phyloP scores from a whole-genome alignment of 1,140 invertebrate genomes.

The Drosophila kohkoa region DNA sequence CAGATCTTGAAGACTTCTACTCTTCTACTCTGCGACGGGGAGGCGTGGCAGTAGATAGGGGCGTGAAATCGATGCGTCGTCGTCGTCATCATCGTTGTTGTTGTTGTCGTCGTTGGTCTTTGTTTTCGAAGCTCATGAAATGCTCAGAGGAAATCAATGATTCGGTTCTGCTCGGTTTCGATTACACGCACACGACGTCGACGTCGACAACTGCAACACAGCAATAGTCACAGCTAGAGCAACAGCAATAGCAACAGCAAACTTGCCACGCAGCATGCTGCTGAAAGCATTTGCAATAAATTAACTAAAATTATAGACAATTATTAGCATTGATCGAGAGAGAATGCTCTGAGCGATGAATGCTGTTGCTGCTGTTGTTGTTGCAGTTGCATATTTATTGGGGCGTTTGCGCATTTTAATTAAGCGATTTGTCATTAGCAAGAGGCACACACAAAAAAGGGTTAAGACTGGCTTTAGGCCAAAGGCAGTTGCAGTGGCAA shows the following conservation, averaged over 20 bases:
- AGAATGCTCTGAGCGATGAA: slow-evolving; percentile 37
- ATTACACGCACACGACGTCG: slow-evolving; percentile 68
- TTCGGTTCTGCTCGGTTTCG: slow-evolving; percentile 75
- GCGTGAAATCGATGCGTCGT: slow-evolving; percentile 80
- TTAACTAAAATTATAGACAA: slow-evolving; percentile 83
- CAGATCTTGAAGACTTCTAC: neutral
- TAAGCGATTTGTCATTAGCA: slow-evolving; percentile 78
- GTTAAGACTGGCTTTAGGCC: slow-evolving; percentile 17
- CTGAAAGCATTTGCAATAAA: slow-evolving; percentile 82
- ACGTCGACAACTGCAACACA: slow-evolving; percentile 42
- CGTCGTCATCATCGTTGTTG: slow-evolving; percentile 62
- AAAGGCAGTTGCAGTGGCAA: slow-evolving; percentile 3
- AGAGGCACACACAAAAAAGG: slow-evolving; percentile 27
- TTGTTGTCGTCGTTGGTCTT: slow-evolving; percentile 56
- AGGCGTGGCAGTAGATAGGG: slow-evolving; percentile 19
- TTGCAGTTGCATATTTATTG: slow-evolving; percentile 76
- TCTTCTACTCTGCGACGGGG: neutral
- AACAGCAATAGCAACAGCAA: slow-evolving; percentile 57
- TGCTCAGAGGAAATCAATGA: slow-evolving; percentile 82
- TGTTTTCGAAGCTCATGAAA: slow-evolving; percentile 79
- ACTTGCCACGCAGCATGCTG: slow-evolving; percentile 63
- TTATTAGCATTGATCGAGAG: slow-evolving; percentile 75
- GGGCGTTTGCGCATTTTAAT: slow-evolving; percentile 80
- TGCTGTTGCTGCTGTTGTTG: neutral
- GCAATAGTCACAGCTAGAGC: slow-evolving; percentile 47